Evolutionary conservation across 35 echinoderm and acorn worm genomes (phyloP).

Genomic region (Acanthaster planci): DNA sequence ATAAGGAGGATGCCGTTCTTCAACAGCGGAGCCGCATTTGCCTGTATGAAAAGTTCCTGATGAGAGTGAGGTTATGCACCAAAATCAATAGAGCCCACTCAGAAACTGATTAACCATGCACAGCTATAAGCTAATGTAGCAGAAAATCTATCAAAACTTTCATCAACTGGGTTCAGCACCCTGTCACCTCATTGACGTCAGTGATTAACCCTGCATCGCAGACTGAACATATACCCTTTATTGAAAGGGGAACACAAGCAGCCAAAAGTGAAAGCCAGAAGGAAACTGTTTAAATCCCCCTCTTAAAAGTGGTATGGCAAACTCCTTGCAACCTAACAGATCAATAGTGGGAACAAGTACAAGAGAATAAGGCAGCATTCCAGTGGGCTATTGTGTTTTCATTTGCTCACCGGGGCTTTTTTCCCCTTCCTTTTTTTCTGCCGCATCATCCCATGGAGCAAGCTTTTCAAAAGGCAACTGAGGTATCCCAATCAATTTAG

Average conservation of each 20-base stretch:
- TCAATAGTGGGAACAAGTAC: slow-evolving; percentile 15
- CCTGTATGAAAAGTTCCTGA: too few relatives aligned
- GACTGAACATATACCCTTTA: too few relatives aligned
- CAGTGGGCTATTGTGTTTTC: not conserved
- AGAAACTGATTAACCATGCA: not conserved
- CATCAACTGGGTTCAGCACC: not conserved
- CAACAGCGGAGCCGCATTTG: too few relatives aligned
- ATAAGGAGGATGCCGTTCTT: too few relatives aligned
- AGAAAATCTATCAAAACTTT: not conserved
- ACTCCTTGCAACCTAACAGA: slow-evolving; percentile 11
- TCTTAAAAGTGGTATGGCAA: not conserved
- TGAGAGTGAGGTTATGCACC: not conserved
- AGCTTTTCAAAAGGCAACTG: not conserved
- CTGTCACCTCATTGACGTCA: too few relatives aligned
- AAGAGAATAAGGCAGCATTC: not conserved
- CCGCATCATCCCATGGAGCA: too few relatives aligned
- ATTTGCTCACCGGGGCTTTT: not conserved
- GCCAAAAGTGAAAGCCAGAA: not conserved
- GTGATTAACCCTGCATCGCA: too few relatives aligned
- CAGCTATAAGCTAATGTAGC: slow-evolving; percentile 19
- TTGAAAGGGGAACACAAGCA: too few relatives aligned
- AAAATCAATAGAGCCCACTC: slow-evolving; percentile 3
- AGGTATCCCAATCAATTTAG: slow-evolving; percentile 13
- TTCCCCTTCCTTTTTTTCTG: too few relatives aligned
- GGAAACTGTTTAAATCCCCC: not conserved